These are phyloP conservation scores for Synanthedon tipuliformis DNA, from an alignment of 2,888 invertebrate genomes.

Conservation along the genomic window DNA sequence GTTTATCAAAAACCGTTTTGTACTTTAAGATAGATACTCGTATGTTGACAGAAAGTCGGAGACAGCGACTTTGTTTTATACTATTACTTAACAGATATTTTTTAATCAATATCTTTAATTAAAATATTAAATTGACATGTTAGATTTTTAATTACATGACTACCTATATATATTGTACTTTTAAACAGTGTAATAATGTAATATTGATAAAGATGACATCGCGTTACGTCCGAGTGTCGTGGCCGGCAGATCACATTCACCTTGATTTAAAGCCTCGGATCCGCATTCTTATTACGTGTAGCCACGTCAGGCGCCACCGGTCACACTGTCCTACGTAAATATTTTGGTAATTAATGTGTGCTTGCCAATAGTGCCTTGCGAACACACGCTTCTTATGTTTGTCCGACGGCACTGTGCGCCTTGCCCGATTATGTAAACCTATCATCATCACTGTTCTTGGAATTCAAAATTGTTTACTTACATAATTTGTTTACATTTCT, in stretches of 20 bases:
- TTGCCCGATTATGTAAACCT: not conserved
- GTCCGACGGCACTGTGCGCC: not conserved
- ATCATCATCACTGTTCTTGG: not conserved
- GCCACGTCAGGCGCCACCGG: constrained; percentile 46
- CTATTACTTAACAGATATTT: not conserved
- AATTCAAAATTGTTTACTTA: too few species aligned
- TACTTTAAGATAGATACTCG: too few species aligned
- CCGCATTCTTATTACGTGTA: constrained; percentile 61
- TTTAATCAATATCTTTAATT: not conserved
- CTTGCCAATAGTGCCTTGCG: constrained; percentile 24
- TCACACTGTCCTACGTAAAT: constrained; percentile 37
- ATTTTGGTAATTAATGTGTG: constrained; percentile 62
- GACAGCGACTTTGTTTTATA: too few species aligned
- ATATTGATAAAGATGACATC: constrained; percentile 18
- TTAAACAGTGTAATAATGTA: constrained; percentile 2
- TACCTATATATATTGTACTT: not conserved
- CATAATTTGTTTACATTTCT: too few species aligned
- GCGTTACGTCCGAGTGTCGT: constrained; percentile 24
- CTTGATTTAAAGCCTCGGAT: constrained; percentile 61
- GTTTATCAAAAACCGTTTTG: too few species aligned
- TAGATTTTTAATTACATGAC: not conserved
- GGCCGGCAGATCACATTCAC: constrained; percentile 44
- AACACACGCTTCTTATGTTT: not conserved
- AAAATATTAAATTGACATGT: not conserved
- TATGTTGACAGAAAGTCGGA: too few species aligned